Percentiles rank a stretch among this genome's conserved stretches.
phyloP scores from a whole-genome alignment of 2,888 invertebrate genomes.

The Nomada flava region DNA sequence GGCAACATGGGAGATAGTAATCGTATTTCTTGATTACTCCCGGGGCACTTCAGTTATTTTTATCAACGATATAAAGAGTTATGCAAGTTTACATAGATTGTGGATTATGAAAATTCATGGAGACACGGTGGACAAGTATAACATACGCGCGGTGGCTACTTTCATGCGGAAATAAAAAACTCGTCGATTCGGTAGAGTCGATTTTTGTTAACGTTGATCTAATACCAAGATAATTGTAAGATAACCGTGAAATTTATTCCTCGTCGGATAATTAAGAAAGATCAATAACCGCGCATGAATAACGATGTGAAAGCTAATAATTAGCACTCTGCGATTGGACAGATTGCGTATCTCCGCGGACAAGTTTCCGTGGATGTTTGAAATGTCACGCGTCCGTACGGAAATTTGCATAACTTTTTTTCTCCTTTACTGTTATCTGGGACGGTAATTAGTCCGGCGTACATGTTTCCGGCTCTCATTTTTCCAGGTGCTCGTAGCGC shows the following conservation, averaged over 20 bases:
- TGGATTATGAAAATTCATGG: too few species aligned
- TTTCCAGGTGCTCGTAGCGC: neutral
- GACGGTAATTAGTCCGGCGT: neutral
- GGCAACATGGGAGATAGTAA: neutral
- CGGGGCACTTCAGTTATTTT: too few species aligned
- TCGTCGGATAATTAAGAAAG: constrained; percentile 5
- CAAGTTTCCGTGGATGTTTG: constrained; percentile 16
- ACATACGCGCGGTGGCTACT: too few species aligned
- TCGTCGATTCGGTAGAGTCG: neutral
- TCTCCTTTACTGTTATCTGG: too few species aligned
- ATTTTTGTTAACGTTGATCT: neutral
- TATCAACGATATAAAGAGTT: too few species aligned
- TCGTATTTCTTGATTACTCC: neutral
- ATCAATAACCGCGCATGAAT: neutral
- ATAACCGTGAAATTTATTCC: neutral
- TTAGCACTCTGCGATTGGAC: neutral
- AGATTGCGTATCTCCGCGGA: neutral
- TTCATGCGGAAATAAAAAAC: too few species aligned
- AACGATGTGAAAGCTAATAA: neutral
- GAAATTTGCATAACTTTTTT: constrained; percentile 20
- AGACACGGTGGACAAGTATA: too few species aligned
- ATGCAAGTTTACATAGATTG: too few species aligned
- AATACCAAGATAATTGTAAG: neutral
- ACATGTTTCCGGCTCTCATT: neutral
- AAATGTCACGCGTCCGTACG: constrained; percentile 19